Conservation (phyloP, 2,797 vertebrate genomes). For the Sylvilagus floridanus region DNA sequence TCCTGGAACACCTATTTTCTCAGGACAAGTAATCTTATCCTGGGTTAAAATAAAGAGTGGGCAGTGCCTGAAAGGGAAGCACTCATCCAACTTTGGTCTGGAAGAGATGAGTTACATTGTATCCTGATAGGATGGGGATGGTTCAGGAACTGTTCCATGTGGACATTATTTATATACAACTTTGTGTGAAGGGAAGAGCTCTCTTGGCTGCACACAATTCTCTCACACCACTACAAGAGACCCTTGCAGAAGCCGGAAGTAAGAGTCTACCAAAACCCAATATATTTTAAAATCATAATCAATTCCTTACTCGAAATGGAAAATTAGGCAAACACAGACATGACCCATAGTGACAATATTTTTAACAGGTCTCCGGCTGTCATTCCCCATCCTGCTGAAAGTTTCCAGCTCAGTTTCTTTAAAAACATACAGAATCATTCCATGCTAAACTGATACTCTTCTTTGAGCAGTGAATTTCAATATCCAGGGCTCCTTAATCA, state of each 20-base stretch:
- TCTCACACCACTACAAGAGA: neutral
- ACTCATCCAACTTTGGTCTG: neutral
- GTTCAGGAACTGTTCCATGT: neutral
- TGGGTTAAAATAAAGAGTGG: neutral
- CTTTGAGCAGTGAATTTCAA: neutral
- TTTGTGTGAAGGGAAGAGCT: neutral
- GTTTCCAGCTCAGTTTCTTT: neutral
- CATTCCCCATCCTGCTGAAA: neutral
- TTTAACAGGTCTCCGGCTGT: rapidly evolving
- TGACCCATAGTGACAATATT: neutral
- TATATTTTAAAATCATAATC: neutral
- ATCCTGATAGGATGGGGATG: neutral
- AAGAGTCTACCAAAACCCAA: neutral
- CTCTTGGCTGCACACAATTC: neutral
- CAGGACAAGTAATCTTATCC: neutral
- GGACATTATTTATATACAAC: neutral
- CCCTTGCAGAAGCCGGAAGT: neutral
- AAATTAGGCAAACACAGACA: neutral
- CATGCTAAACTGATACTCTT: neutral
- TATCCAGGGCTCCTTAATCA: neutral
- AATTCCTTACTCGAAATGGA: neutral
- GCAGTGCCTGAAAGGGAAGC: neutral
- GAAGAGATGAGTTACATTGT: neutral
- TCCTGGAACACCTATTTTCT: neutral
- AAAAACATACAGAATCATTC: neutral